These are phyloP conservation scores for Oegoconia quadripuncta DNA, from an alignment of 2,888 invertebrate genomes.

Conservation along the genomic window DNA sequence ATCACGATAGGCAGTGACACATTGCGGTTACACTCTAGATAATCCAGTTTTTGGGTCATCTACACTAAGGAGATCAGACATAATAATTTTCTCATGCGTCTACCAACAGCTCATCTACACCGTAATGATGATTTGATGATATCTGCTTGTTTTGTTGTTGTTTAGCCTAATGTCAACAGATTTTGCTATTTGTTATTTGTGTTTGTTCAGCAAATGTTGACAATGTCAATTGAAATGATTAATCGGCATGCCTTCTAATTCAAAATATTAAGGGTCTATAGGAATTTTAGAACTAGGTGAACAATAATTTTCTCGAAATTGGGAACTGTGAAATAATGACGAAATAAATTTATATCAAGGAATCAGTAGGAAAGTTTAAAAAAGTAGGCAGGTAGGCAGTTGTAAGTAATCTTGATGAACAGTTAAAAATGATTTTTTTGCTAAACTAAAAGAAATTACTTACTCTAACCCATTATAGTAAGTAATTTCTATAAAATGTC, in stretches of 20 bases:
- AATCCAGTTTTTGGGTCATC: neutral
- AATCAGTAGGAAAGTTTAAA: too few species aligned
- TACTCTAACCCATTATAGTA: too few species aligned
- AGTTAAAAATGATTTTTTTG: too few species aligned
- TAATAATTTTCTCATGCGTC: neutral
- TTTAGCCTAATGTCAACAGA: slow-evolving; percentile 9
- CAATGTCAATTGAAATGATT: neutral
- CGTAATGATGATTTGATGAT: neutral
- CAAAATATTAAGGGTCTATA: too few species aligned
- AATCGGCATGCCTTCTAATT: neutral
- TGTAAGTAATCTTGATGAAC: too few species aligned
- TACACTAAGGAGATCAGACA: neutral
- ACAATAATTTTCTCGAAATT: too few species aligned
- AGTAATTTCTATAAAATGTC: neutral
- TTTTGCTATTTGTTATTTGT: slow-evolving; percentile 6
- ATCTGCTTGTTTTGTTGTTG: slow-evolving; percentile 3
- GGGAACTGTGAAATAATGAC: too few species aligned
- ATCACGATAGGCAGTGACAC: neutral
- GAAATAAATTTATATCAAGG: too few species aligned
- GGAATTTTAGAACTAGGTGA: too few species aligned
- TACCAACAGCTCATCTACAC: too few species aligned
- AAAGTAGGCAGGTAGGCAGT: too few species aligned
- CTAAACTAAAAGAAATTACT: too few species aligned
- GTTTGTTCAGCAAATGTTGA: slow-evolving; percentile 3
- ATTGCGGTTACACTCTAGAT: slow-evolving; percentile 2